These are phyloP conservation scores for Chloroceryle aenea DNA, from an alignment of 2,113 vertebrate genomes.

Conservation along the genomic window DNA sequence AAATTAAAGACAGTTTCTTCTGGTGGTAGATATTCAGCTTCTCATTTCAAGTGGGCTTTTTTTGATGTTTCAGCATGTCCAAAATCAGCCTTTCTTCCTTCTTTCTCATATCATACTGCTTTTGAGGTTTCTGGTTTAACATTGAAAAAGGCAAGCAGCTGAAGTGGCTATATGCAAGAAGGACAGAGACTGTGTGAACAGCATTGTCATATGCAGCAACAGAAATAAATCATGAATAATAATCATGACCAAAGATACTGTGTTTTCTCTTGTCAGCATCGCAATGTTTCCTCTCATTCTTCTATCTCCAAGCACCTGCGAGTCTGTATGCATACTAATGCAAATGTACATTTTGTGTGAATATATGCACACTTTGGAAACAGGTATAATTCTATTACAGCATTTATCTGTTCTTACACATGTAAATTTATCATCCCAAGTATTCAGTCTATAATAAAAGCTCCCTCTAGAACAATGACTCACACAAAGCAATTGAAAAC, in stretches of 20 bases:
- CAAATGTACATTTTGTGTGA: background rate
- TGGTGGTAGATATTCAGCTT: background rate
- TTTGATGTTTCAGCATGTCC: background rate
- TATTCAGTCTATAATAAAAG: slow-evolving; percentile 39
- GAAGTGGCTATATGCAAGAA: background rate
- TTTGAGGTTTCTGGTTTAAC: background rate
- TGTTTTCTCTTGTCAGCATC: background rate
- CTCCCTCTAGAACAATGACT: slow-evolving; percentile 62
- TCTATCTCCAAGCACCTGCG: background rate
- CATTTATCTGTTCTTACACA: background rate
- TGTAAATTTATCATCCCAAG: background rate
- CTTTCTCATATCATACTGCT: background rate
- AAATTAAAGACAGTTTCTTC: background rate
- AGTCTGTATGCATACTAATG: background rate
- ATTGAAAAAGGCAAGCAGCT: background rate
- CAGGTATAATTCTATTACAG: background rate
- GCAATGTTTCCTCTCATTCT: background rate
- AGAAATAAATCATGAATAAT: background rate
- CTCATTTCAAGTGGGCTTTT: background rate
- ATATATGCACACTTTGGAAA: background rate
- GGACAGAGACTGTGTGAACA: background rate
- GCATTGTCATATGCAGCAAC: background rate
- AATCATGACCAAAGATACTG: background rate
- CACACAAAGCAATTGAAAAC: slow-evolving; percentile 50
- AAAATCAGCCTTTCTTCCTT: background rate